phyloP scores from a whole-genome alignment of 2,113 vertebrate genomes.

The Ammodytes marinus region DNA sequence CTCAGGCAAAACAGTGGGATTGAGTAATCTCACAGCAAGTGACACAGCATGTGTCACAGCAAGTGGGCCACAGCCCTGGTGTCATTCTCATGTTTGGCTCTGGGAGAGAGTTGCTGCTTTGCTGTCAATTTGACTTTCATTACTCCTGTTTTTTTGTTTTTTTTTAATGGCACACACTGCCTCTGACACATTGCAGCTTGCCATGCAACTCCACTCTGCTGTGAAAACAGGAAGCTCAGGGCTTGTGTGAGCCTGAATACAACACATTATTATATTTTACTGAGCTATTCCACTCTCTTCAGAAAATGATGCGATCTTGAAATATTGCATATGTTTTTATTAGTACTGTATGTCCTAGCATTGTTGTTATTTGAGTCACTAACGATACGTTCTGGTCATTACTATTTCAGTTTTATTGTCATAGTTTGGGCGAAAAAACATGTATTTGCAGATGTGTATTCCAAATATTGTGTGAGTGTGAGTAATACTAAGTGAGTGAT shows the following conservation, averaged over 20 bases:
- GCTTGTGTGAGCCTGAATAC: slow-evolving; percentile 8
- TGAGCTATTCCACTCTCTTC: slow-evolving; percentile 12
- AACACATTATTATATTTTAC: slow-evolving; percentile 30
- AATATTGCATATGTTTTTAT: neutral
- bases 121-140: slow-evolving; percentile 51
- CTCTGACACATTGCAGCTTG: slow-evolving; percentile 23
- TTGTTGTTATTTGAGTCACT: slow-evolving; percentile 7
- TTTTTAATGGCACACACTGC: slow-evolving; percentile 37
- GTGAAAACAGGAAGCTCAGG: slow-evolving; percentile 27
- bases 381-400: neutral
- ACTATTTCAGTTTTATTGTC: neutral
- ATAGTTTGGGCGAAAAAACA: neutral
- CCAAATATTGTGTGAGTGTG: neutral
- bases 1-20: slow-evolving; percentile 38
- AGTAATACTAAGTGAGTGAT: neutral
- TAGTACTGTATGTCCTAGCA: neutral
- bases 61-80: slow-evolving; percentile 18
- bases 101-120: slow-evolving; percentile 23
- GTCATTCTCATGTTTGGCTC: slow-evolving; percentile 41
- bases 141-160: slow-evolving; percentile 31
- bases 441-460: neutral
- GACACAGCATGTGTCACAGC: slow-evolving; percentile 34
- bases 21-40: slow-evolving; percentile 58
- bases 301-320: neutral
- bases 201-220: slow-evolving; percentile 24